Evolutionary conservation across 2,888 invertebrate species (phyloP).

Genomic region (Diarsia dahlii): DNA sequence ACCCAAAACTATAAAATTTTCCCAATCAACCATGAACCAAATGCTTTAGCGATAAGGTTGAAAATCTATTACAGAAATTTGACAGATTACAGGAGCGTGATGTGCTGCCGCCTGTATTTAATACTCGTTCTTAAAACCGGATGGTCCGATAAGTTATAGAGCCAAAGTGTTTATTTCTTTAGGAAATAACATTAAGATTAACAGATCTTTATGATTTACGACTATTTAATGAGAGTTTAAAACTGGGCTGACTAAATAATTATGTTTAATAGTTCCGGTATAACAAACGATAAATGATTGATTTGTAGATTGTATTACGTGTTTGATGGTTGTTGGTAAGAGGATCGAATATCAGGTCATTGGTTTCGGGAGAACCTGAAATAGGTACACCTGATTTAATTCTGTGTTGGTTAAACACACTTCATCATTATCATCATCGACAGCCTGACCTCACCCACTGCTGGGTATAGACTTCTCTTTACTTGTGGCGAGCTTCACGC

Average conservation of each 20-base stretch:
- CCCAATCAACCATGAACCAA: no score
- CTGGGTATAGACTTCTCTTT: no score
- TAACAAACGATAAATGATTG: background rate
- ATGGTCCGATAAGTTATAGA: background rate
- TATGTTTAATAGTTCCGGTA: constrained; percentile 43
- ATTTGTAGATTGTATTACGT: background rate
- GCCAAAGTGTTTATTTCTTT: constrained; percentile 24
- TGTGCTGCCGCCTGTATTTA: background rate
- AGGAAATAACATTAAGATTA: constrained; percentile 43
- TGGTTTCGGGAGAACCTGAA: background rate
- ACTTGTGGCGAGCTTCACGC: no score
- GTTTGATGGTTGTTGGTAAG: background rate
- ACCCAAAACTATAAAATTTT: no score
- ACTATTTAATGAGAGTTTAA: constrained; percentile 43
- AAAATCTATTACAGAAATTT: no score
- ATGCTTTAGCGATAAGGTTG: no score
- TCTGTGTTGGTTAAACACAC: no score
- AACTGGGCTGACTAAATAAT: constrained; percentile 17
- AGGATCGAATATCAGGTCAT: background rate
- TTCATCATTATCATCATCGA: no score
- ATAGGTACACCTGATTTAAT: background rate
- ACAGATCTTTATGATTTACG: constrained; percentile 41
- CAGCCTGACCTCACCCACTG: no score
- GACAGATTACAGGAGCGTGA: no score
- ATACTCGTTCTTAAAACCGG: background rate